A percentile compares a stretch with the other conserved stretches of the same genome.
These are phyloP conservation scores for Caenorhabditis virilis DNA, from an alignment of 2,888 invertebrate species.

Conservation along the genomic window DNA sequence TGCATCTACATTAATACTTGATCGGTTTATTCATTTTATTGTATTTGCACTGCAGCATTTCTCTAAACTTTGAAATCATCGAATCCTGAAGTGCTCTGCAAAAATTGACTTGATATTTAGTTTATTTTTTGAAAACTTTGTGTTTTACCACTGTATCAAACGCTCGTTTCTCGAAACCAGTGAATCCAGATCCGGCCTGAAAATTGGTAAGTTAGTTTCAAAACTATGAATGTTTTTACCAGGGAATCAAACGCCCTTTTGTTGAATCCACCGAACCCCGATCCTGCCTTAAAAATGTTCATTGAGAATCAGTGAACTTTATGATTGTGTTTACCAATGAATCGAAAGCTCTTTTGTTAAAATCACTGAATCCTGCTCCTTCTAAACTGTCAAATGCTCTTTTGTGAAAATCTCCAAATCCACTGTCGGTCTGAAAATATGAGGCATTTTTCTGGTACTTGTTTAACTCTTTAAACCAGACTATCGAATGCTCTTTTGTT, in stretches of 20 bases:
- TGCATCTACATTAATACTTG: too few species aligned
- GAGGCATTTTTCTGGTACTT: too few species aligned
- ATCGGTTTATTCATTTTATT: too few species aligned
- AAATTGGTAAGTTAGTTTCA: slow-evolving; percentile 40
- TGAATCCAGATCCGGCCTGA: slow-evolving; percentile 21
- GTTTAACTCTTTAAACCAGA: slow-evolving; percentile 23
- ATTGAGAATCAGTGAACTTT: not conserved
- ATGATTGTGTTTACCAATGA: slow-evolving; percentile 29
- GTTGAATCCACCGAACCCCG: slow-evolving; percentile 21
- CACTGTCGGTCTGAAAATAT: slow-evolving; percentile 27
- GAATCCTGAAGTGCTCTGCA: slow-evolving; percentile 27
- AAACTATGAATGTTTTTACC: slow-evolving; percentile 36
- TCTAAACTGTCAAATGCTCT: slow-evolving; percentile 46
- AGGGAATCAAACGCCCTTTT: slow-evolving; percentile 28
- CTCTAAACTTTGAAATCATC: slow-evolving; percentile 27
- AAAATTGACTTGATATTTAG: not conserved
- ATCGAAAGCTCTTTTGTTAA: slow-evolving; percentile 24
- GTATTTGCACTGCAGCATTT: too few species aligned
- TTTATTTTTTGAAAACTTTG: not conserved
- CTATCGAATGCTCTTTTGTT: slow-evolving; percentile 47
- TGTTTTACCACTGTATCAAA: slow-evolving; percentile 33
- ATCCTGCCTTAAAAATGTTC: slow-evolving; percentile 24
- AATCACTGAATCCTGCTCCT: not conserved
- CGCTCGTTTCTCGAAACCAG: slow-evolving; percentile 31
- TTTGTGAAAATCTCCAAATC: slow-evolving; percentile 43